Base-by-base conservation (phyloP, 2,113 vertebrate genomes). In the Nycticorax nycticorax region DNA sequence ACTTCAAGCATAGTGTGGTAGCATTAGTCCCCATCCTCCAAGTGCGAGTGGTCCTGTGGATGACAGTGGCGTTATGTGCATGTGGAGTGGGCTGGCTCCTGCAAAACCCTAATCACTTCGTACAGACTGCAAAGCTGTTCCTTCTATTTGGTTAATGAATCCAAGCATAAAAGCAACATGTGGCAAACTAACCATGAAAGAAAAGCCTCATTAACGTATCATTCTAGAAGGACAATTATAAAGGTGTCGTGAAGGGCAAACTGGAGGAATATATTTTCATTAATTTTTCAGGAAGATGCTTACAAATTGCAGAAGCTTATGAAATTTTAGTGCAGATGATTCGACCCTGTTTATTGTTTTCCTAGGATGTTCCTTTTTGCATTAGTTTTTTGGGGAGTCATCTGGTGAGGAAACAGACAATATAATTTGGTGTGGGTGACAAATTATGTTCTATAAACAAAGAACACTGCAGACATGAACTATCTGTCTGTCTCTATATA, bases 131-230 rank as follows among this genome's bases (percentile, higher is more conserved):
- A 93, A 20, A 68, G 78, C 94, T 83, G 89, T 37, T 96, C 74
- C 84, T 91, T 89, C 94, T 60, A 16, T 85, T 91, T 30, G 89
- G 21, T 82, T 94, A 88, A 91, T 88, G 92, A 96, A 96, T 79
- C 85, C 69, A 77, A 92, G 93, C 93, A 79, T 52, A 72, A 89
- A 95, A 95, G 74, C 81, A 82, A 88, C 93, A 91, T 93, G 92
- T 85, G 81, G 77, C 81, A 82, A 97, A 59, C 92, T 91, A 92
- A 88, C 84, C 81, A 20, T 82, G 93, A 88, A 77, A 91, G 80
- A 92, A 96, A 95, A 91, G 87, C 81, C 94, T 95, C 89, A 88
- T 93, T 96, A 96, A 93, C 8, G 27, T 73, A 75, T 91, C 45
- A 62, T 72, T 89, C 81, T 57, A 82, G 71, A 67, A 60, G 47